Base-by-base conservation (phyloP, 2,888 invertebrate species). In the Drosophila rubida region DNA sequence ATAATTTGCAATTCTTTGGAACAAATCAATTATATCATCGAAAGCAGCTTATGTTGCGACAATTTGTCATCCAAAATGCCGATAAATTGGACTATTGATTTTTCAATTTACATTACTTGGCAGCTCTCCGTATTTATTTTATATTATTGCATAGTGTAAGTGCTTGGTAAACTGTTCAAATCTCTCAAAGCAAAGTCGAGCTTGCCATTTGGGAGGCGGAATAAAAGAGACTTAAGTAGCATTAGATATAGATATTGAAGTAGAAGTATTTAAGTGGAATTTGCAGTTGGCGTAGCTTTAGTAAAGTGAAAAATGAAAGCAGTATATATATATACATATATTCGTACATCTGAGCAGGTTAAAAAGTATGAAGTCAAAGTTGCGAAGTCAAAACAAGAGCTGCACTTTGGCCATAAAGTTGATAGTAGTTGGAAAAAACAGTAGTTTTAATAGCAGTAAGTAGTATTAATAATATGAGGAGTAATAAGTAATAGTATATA, bases 261-360 rank as follows among this genome's bases (percentile, higher is more conserved):
- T 30, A 11, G 30, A 30, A 37, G 2, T 13, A 37, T 37, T 30
- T 2, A 39, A 25, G 32, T 35, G 23, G 9, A 41, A 7, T 46
- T 70, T 42, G 49, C 32, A 37, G 55, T 59, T 54, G 9, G 39
- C 49, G 41, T 49, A 53, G 51, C 35, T 51, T 41, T 19, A 37
- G 35, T 27, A 39, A 30, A 25, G 22, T 72, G 25, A 58, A 22
- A 50, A 60, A 51, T 22, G 16, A 59, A 64, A 59, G 77, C 76
- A 30, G 39, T 42, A 13, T 14, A 44, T n/a, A 27, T 48, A 48
- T 19, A 51, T 11, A 54, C 22, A 41, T 44, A 22, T 30, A 39
- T 57, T 42, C 23, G 5, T 32, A 13, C 35, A 51, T 49, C 50
- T 37, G 42, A 53, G 54, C 46, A 37, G 32, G n/a, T 37, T 58